Conservation (phyloP, 2,797 vertebrate genomes). For the Galagoides demidoff region DNA sequence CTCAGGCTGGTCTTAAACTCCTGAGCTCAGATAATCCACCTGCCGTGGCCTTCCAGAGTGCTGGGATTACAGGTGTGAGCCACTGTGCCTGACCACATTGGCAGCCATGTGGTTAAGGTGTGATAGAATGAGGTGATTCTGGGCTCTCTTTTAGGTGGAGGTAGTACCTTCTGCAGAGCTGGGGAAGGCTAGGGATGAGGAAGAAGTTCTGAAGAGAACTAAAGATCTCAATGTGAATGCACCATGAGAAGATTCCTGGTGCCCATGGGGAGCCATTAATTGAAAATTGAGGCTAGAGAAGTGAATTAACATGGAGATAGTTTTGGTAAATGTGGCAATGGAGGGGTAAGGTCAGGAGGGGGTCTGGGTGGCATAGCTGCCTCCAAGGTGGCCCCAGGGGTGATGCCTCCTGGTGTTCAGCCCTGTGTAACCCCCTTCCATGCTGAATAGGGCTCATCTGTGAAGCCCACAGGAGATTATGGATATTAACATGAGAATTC, state of each 20-base stretch:
- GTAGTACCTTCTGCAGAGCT: not conserved
- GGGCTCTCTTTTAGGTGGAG: not conserved
- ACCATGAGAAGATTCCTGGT: not conserved
- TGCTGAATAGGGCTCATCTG: accelerated
- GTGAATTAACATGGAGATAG: not conserved
- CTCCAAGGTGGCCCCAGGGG: not conserved
- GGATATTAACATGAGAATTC: accelerated
- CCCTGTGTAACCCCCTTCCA: too few relatives aligned
- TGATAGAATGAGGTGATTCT: not conserved
- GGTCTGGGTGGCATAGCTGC: not conserved
- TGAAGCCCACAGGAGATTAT: accelerated
- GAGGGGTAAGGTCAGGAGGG: not conserved
- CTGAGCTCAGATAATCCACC: too few relatives aligned
- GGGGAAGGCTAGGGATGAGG: not conserved
- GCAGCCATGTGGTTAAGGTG: not conserved
- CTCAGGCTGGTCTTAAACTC: too few relatives aligned
- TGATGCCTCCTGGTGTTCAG: not conserved
- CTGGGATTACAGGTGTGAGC: too few relatives aligned
- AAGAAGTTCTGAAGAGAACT: not conserved
- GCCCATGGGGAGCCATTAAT: not conserved
- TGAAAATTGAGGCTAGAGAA: not conserved
- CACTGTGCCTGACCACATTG: too few relatives aligned
- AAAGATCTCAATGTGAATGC: not conserved
- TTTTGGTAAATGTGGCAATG: not conserved
- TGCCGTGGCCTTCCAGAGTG: too few relatives aligned